Conservation (phyloP, 1,140 invertebrate genomes). For the Odontomachus brunneus region DNA sequence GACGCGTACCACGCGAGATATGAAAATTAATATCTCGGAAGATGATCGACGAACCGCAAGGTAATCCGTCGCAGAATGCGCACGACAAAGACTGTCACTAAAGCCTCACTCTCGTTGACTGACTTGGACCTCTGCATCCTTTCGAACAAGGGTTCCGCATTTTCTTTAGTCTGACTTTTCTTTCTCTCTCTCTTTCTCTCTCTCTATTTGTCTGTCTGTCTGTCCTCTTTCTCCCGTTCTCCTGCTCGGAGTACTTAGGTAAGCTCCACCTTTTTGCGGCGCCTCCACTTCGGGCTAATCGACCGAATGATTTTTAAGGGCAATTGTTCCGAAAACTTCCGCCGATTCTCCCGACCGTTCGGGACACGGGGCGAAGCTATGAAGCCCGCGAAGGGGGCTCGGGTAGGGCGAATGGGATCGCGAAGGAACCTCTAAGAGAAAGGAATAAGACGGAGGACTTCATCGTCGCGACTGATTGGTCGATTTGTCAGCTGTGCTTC, state of each 20-base stretch:
- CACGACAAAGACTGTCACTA: neutral
- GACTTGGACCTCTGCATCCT: neutral
- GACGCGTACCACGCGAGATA: slow-evolving; percentile 28
- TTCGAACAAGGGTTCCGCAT: slow-evolving; percentile 3
- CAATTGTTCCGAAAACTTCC: slow-evolving; percentile 74
- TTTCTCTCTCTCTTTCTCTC: too few species aligned
- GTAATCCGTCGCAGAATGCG: slow-evolving; percentile 11
- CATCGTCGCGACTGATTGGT: slow-evolving; percentile 80
- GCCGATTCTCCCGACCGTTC: slow-evolving; percentile 52
- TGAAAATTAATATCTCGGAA: slow-evolving; percentile 52
- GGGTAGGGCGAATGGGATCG: slow-evolving; percentile 54
- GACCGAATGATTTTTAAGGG: slow-evolving; percentile 78
- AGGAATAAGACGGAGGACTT: slow-evolving; percentile 79
- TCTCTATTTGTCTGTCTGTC: too few species aligned
- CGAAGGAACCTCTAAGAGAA: slow-evolving; percentile 64
- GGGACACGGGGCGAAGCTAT: slow-evolving; percentile 15
- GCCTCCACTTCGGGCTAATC: slow-evolving; percentile 70
- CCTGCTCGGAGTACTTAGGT: slow-evolving; percentile 30
- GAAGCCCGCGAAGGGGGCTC: slow-evolving; percentile 2
- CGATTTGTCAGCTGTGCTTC: slow-evolving; percentile 76
- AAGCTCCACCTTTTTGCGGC: slow-evolving; percentile 59
- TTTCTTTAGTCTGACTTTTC: neutral
- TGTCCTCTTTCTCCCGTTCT: neutral
- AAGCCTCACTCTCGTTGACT: neutral
- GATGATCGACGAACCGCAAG: slow-evolving; percentile 40